Evolutionary conservation across 2,113 vertebrate genomes (phyloP), one percentile per base, ranked within the genome.

Genomic region (Prionailurus viverrinus): DNA sequence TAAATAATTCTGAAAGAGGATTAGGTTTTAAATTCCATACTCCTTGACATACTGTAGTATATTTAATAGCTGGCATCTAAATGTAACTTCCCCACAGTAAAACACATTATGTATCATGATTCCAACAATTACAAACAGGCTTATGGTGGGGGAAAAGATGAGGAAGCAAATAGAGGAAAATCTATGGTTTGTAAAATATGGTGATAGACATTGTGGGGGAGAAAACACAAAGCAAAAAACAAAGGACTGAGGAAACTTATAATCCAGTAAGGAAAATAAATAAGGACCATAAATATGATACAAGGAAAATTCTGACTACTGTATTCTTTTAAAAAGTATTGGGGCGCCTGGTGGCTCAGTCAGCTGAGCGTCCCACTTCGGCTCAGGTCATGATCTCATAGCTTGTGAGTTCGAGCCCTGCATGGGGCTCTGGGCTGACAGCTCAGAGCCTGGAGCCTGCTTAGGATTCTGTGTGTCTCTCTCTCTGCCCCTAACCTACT

Each of bases 191-290:
- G 10, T 76, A 66, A 95, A 88, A 86, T 76, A 53, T 5, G 68
- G 33, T 36, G 23, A n/a, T 73, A 89, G 12, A 21, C 31, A 83
- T 0, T 82, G 19, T 74, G 31, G 1, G 85, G 45, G 5, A 96
- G 85, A 96, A 93, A 95, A 90, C 83, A 65, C 61, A 74, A 41
- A 92, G 8, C 10, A 71, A 85, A 69, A 96, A 8, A 74, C 3
- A 71, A 51, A 76, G 27, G 12, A n/a, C 87, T 83, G 69, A 73
- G 39, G 51, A 27, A 91, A 79, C 84, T 83, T 93, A 83, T 88
- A 91, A 91, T 39, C 69, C 87, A 48, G 15, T 78, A 80, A 85
- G 9, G 63, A 93, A 89, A 89, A 92, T 86, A 48, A 73, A 80
- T 48, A n/a, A 48, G 31, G 19, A 95, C 11, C 53, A 96, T 63